These are phyloP conservation scores for Todiramphus saurophagus DNA, from an alignment of 2,113 vertebrate genomes.

Conservation along the genomic window DNA sequence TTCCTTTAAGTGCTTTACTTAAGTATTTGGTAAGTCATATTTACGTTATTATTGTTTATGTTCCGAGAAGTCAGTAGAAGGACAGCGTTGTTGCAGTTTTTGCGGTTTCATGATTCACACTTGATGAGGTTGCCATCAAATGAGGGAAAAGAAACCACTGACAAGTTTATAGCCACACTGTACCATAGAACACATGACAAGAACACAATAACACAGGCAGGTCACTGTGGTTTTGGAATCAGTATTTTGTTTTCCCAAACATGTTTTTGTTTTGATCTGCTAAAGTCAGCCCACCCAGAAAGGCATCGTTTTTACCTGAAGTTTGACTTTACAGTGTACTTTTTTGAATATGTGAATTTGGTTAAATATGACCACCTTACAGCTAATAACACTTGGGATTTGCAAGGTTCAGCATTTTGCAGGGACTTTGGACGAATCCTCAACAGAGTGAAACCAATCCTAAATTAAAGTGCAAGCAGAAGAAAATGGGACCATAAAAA, in stretches of 20 bases:
- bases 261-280: constrained; percentile 5
- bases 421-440: background rate
- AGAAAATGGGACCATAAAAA: background rate
- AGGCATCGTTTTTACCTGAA: background rate
- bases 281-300: background rate
- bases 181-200: background rate
- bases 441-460: background rate
- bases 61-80: constrained; percentile 69
- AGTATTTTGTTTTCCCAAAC: constrained; percentile 7
- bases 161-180: background rate
- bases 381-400: background rate
- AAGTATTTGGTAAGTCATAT: constrained; percentile 65
- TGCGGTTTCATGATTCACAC: constrained; percentile 74
- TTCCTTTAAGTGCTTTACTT: constrained; percentile 76
- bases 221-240: background rate
- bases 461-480: background rate
- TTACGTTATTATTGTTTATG: constrained; percentile 76
- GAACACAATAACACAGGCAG: background rate
- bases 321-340: background rate
- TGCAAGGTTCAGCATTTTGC: background rate
- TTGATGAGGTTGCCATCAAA: constrained; percentile 51
- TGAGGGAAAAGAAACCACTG: background rate
- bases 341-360: background rate
- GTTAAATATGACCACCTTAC: background rate
- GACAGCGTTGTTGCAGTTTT: constrained; percentile 44